Base-by-base conservation (phyloP, 2,888 invertebrate species). In the Callyntrura guangdongensis region DNA sequence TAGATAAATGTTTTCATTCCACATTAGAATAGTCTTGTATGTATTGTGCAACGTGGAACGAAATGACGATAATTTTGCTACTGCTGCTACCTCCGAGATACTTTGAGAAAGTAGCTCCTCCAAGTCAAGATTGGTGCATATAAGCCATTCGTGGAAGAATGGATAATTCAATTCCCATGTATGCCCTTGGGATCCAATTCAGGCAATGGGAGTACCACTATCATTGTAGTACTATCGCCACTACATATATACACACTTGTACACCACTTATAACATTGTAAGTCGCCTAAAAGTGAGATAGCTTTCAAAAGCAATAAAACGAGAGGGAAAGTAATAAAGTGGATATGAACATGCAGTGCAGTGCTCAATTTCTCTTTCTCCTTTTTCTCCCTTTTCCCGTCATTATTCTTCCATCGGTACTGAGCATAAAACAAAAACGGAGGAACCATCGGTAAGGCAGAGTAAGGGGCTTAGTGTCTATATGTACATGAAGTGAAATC, bases 131-230 rank as follows among this genome's bases (percentile, higher is more conserved):
- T 3, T 64, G 59, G 17, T 59, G 25, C 64, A 56, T 6, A 25
- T 64, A 64, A 64, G 22, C 20, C 22, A 64, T 64, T 64, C 64
- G 9, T 64, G 11, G n/a, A n/a, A n/a, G n/a, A 2, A 9, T 17
- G 25, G 64, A 64, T 72, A 72, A 83, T 64, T 83, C 45, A 83
- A 83, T 69, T 47, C 27, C 22, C 53, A 9, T 84, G 36, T 81
- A 36, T 36, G 45, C 64, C 84, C 84, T 69, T 84, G 69, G 45
- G 53, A 69, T 22, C 12, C 53, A 53, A 84, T 84, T 53, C 53
- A 69, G 84, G 84, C 53, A 69, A 84, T 11, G 47, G 27, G 47
- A 25, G 64, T 64, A 64, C 6, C 22, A 64, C 5, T 25, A 25
- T 6, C 6, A 64, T 25, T 25, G n/a, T n/a, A n/a, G n/a, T n/a